These are phyloP conservation scores for Andrena marginata DNA, from an alignment of 2,888 invertebrate species.

Conservation along the genomic window DNA sequence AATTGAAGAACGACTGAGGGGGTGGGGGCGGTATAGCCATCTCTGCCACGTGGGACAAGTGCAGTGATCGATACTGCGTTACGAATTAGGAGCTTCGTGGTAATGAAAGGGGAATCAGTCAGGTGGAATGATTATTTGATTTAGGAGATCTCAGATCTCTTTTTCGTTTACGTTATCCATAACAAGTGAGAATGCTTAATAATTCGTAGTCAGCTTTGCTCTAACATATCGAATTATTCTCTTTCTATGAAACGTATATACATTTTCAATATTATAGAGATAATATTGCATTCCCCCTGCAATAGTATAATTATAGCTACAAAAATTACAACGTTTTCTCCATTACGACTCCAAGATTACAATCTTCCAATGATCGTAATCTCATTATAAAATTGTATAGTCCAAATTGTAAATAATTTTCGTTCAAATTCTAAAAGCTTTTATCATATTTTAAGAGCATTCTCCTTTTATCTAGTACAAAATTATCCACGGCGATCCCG, in stretches of 20 bases:
- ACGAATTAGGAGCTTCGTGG: no score
- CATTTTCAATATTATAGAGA: no score
- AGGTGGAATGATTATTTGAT: no score
- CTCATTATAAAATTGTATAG: not conserved
- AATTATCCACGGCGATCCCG: not conserved
- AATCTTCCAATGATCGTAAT: no score
- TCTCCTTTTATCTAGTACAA: not conserved
- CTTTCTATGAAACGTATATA: no score
- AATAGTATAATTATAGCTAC: no score
- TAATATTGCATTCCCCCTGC: no score
- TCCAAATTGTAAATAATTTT: not conserved
- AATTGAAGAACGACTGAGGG: conserved; percentile 27
- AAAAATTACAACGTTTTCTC: no score
- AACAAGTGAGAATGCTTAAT: not conserved
- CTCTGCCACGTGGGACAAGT: not conserved
- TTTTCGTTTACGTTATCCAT: not conserved
- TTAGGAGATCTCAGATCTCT: not conserved
- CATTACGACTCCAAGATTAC: no score
- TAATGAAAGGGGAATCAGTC: not conserved
- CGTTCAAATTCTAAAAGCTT: not conserved
- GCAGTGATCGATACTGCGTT: not conserved
- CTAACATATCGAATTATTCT: no score
- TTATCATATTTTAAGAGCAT: not conserved
- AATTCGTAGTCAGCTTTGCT: no score
- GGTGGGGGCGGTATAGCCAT: not conserved